Evolutionary conservation across 2,797 vertebrate species (phyloP).

Genomic region (Tragopan temminckii): DNA sequence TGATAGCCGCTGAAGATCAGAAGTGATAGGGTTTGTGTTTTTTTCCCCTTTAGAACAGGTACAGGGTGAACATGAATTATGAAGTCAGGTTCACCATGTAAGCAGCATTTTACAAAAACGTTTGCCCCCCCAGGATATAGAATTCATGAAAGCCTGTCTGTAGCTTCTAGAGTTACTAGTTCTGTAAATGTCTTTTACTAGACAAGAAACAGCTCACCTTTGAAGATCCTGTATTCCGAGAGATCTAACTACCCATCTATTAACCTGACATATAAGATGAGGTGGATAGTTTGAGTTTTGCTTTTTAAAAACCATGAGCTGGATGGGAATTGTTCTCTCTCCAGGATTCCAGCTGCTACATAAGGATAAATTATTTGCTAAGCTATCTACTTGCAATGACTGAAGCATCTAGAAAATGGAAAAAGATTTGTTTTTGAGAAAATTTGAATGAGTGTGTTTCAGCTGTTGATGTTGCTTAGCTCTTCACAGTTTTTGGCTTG

Average conservation of each 20-base stretch:
- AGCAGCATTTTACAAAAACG: not conserved
- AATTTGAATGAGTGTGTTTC: not conserved
- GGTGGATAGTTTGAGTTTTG: not conserved
- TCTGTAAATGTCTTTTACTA: not conserved
- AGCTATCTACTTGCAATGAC: not conserved
- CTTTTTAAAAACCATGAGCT: not conserved
- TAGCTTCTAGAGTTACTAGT: not conserved
- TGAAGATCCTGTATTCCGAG: not conserved
- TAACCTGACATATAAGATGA: not conserved
- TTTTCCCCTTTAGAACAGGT: fast-evolving
- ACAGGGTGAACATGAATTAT: not conserved
- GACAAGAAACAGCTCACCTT: not conserved
- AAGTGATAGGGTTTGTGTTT: fast-evolving
- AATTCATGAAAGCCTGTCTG: not conserved
- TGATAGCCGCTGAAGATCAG: not conserved
- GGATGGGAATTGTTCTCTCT: not conserved
- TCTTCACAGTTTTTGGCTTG: not conserved
- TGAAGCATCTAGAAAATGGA: not conserved
- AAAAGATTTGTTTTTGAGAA: not conserved
- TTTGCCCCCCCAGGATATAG: not conserved
- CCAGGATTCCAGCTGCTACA: not conserved
- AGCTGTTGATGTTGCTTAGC: not conserved
- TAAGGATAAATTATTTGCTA: not conserved
- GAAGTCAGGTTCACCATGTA: not conserved
- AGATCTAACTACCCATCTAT: not conserved